These are phyloP conservation scores for Babyrousa celebensis DNA, from an alignment of 2,797 vertebrate genomes.

Conservation along the genomic window DNA sequence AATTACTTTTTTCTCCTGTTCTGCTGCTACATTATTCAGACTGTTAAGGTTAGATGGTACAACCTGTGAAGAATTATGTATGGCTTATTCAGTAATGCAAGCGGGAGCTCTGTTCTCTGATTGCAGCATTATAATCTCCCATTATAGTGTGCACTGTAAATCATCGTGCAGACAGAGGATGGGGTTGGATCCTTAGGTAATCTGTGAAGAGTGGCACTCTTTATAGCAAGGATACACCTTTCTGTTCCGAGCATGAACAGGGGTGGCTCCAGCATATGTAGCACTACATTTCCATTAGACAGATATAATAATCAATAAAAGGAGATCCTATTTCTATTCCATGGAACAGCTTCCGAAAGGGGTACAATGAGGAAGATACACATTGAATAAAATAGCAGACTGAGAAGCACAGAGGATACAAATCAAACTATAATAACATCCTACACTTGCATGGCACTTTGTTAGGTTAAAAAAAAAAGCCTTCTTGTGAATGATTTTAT, in stretches of 20 bases:
- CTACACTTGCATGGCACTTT: background rate
- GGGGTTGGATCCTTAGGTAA: constrained; percentile 29
- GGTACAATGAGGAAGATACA: background rate
- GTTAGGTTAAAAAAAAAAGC: background rate
- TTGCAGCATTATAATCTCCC: constrained; percentile 18
- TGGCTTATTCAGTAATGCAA: constrained; percentile 44
- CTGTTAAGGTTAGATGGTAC: constrained; percentile 29
- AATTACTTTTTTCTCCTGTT: constrained; percentile 73
- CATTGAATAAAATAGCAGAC: background rate
- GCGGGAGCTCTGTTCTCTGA: constrained; percentile 50
- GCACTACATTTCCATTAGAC: background rate
- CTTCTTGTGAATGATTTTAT: background rate
- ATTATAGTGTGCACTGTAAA: background rate
- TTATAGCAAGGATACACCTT: constrained; percentile 13
- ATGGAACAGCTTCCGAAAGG: background rate
- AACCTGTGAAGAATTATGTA: constrained; percentile 57
- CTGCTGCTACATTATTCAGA: constrained; percentile 72
- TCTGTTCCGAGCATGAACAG: background rate
- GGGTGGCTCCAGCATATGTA: background rate
- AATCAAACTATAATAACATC: background rate
- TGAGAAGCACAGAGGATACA: background rate
- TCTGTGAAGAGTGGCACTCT: constrained; percentile 43
- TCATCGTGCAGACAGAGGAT: constrained; percentile 23
- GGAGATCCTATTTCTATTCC: constrained; percentile 50
- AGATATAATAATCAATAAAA: constrained; percentile 57